Evolutionary conservation across 2,113 vertebrate genomes (phyloP), one percentile per base, ranked within the genome.

Genomic region (Ploceus nigricollis): DNA sequence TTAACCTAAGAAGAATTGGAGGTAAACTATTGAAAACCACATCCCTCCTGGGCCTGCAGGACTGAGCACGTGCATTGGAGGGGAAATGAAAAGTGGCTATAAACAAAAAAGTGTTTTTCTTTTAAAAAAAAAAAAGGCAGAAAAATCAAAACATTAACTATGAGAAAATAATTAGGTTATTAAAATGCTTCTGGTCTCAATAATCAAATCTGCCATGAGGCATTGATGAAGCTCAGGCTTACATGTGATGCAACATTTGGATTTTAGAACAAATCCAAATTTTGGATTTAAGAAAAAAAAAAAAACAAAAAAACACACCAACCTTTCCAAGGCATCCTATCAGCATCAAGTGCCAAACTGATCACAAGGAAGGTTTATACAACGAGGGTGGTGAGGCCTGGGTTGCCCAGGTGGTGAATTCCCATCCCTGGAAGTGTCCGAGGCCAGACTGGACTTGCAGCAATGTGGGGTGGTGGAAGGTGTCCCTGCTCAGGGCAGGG

Each of bases 1-100:
- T 93, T 94, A 96, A 86, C 75, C 64, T 88, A 80, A 82, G 75
- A 89, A 89, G 65, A 93, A 92, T 21, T 86, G 79, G 71, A 95
- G 70, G 68, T 89, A 93, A 96, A 90, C 82, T 89, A 7, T 2
- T 50, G 71, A 54, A 90, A 95, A 79, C 42, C 1, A 0, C n/a
- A 69, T 48, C 42, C 42, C 50, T 90, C 75, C 66, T n/a, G 58
- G 57, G 35, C 57, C 57, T 75, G 13, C 28, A 47, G n/a, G 14
- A 35, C 10, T 71, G 79, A 66, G 50, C 19, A 35, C 1, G 5
- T 58, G 37, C 7, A 2, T 44, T 37, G 53, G 33, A 72, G 57
- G 8, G 25, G 79, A 77, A 73, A 92, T 72, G 23, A 72, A 51
- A 73, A 86, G 19, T 2, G 71, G 47, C 35, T 82, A 56, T 75